These are phyloP conservation scores for Parazoanthus atlanticus DNA, from an alignment of 92 coral and sea anemone species.

Conservation along the genomic window DNA sequence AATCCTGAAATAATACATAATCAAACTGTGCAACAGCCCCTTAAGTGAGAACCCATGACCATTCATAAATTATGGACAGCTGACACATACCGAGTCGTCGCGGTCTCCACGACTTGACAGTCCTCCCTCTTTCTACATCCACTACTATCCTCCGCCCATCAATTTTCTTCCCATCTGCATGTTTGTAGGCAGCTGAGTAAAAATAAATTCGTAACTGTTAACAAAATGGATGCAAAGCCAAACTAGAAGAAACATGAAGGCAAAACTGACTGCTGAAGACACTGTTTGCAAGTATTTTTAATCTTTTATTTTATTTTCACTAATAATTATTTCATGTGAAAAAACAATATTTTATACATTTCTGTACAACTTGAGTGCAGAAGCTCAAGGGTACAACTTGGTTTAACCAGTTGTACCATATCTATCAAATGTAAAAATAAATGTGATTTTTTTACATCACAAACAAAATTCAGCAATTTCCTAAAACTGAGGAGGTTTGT, in stretches of 20 bases:
- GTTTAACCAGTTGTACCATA: too few species aligned
- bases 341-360: too few species aligned
- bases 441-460: too few species aligned
- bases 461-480: too few species aligned
- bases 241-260: not conserved
- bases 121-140: constrained; percentile 97
- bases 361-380: too few species aligned
- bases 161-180: constrained; percentile 99
- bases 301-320: not conserved
- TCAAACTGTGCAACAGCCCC: too few species aligned
- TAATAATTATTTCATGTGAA: too few species aligned
- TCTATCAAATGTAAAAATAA: too few species aligned
- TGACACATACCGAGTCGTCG: constrained; percentile 81
- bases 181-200: constrained; percentile 95
- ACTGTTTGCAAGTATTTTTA: not conserved
- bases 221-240: not conserved
- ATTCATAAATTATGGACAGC: too few species aligned
- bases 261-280: not conserved
- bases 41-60: too few species aligned
- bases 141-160: constrained; percentile 97
- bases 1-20: too few species aligned
- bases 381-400: too few species aligned
- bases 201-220: not conserved
- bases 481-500: not conserved
- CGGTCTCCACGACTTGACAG: constrained; percentile 99